These are phyloP conservation scores for Sturnus vulgaris DNA, from an alignment of 2,113 vertebrate genomes.

Conservation along the genomic window DNA sequence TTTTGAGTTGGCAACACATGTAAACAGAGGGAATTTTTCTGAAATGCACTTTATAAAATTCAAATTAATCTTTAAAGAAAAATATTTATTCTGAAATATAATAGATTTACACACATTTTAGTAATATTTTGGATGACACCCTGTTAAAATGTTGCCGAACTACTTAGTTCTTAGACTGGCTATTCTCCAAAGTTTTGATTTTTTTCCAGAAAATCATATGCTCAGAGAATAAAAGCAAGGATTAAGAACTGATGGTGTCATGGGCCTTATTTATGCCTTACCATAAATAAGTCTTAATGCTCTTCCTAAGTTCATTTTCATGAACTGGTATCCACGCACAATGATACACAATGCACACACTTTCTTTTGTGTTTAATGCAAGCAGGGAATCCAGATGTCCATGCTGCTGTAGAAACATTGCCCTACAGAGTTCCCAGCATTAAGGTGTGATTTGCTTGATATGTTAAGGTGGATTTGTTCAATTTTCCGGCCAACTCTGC, in stretches of 20 bases:
- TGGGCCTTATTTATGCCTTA: not conserved
- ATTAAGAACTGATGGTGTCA: not conserved
- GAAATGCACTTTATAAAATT: not conserved
- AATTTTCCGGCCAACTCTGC: not conserved
- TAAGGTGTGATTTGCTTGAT: not conserved
- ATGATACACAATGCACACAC: not conserved
- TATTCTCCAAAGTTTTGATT: not conserved
- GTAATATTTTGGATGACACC: not conserved
- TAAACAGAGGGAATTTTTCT: not conserved
- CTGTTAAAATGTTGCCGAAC: not conserved
- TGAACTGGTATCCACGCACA: not conserved
- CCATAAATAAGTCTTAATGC: not conserved
- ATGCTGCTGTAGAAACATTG: not conserved
- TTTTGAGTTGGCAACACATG: not conserved
- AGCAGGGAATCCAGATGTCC: not conserved
- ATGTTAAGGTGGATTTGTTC: constrained; percentile 6
- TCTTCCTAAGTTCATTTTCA: not conserved
- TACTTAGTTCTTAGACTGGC: not conserved
- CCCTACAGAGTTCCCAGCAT: not conserved
- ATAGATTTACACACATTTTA: not conserved
- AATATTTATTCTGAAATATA: not conserved
- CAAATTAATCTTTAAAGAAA: not conserved
- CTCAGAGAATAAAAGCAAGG: not conserved
- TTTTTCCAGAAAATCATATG: not conserved
- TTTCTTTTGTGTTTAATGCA: not conserved